Base-by-base conservation (phyloP, 1,140 invertebrate genomes). In the Chironomus striatipennis region DNA sequence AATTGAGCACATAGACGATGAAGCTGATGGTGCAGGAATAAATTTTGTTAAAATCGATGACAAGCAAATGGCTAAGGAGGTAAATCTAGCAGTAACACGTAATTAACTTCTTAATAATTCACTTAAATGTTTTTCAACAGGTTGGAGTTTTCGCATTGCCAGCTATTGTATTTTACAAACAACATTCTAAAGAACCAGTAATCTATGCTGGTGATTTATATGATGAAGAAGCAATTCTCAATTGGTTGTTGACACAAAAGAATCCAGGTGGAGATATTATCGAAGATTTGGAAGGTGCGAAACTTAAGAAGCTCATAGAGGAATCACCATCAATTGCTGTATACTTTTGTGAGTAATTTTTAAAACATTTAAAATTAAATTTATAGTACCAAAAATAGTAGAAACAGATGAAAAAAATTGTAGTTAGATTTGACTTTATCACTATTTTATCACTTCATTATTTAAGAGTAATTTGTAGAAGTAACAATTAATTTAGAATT, bases 41-140 rank as follows among this genome's bases (percentile, higher is more conserved):
- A 93, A 96, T 79, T 97, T 97, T 78, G 93, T 97, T 0, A 95
- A 96, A 83, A 91, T 97, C 76, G 92, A 95, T 76, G 95, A 97
- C 79, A 91, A 91, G 77, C 86, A 90, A 74, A 86, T 96, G 83
- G 90, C 94, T 2, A 95, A 95, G 81, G 90, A 95, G 76, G 24
- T 34, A 34, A 34, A 34, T 34, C 24, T 34, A 34, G 24, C 24
- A 34, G 24, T 34, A 34, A 34, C 24, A 34, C 24, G 24, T 34
- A 34, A 34, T 34, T 34, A 34, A 34, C 24, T 34, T 34, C 24
- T 34, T 34, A 34, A 34, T 34, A 34, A 34, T 34, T 34, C 24
- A 34, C 24, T 34, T 5, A 34, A 34, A 34, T 34, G 24, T 5
- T 34, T 34, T 34, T 34, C 24, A 34, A 34, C 24, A 34, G 24